phyloP scores from a whole-genome alignment of 2,888 invertebrate species.

The Eledone cirrhosa region DNA sequence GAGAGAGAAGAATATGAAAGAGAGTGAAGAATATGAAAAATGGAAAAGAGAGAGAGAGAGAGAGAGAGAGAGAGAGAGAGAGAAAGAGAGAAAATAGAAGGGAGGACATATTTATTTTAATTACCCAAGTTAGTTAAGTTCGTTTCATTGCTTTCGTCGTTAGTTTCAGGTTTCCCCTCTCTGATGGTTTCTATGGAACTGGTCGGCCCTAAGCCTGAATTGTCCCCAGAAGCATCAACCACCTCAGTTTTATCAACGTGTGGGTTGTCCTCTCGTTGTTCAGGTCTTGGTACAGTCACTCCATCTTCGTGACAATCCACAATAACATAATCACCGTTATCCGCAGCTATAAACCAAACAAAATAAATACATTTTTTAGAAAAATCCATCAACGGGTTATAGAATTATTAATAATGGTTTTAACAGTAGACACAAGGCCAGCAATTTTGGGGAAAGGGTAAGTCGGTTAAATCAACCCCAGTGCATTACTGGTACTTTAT shows the following conservation, averaged over 20 bases:
- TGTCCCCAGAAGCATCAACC: too few species aligned
- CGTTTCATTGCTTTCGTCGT: neutral
- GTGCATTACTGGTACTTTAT: too few species aligned
- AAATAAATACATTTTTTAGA: neutral
- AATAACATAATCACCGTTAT: conserved; percentile 47
- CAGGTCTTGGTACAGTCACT: neutral
- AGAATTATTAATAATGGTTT: neutral
- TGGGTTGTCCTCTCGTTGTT: too few species aligned
- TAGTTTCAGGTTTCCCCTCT: neutral
- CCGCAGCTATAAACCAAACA: conserved; percentile 44
- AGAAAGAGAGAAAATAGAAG: neutral
- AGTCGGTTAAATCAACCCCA: too few species aligned
- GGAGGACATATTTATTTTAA: neutral
- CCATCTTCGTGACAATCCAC: conserved; percentile 50
- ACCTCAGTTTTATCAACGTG: too few species aligned
- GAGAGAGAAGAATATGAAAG: neutral
- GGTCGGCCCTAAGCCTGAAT: too few species aligned
- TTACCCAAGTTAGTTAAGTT: neutral
- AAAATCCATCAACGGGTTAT: neutral
- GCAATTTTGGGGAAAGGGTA: too few species aligned
- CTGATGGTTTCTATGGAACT: neutral
- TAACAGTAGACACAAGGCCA: neutral
- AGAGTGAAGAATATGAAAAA: neutral
- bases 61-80: neutral
- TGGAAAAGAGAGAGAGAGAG: neutral